A percentile compares a stretch with the other conserved stretches of the same genome.
Evolutionary conservation across 2,113 vertebrate genomes (phyloP).

Genomic region (Strix uralensis): DNA sequence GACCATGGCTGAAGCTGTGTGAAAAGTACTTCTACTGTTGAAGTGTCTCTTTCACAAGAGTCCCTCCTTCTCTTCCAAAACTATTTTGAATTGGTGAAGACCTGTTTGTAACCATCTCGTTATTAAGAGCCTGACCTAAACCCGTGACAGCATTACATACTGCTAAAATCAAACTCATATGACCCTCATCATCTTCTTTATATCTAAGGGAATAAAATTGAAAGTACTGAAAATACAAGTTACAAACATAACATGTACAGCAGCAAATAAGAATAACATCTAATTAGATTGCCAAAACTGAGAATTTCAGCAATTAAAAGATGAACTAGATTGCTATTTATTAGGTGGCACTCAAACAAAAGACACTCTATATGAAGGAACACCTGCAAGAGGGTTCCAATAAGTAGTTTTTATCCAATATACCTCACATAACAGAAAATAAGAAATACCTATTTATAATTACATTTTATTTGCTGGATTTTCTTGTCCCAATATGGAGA

Average conservation of each 20-base stretch:
- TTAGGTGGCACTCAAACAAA: background rate
- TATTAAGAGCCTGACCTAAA: background rate
- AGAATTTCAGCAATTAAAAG: background rate
- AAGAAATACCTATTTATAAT: background rate
- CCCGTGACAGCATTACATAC: conserved; percentile 63
- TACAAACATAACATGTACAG: background rate
- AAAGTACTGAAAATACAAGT: background rate
- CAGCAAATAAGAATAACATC: background rate
- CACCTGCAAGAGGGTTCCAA: background rate
- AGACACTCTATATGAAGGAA: background rate
- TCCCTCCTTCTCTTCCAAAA: background rate
- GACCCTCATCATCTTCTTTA: conserved; percentile 76
- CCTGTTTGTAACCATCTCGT: background rate
- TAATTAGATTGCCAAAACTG: background rate
- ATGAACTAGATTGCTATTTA: background rate
- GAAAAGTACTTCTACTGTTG: background rate
- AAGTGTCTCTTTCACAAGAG: background rate
- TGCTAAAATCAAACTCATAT: conserved; percentile 76
- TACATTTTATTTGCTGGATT: background rate
- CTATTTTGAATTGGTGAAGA: background rate
- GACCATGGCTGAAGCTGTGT: background rate
- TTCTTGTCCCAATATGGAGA: background rate
- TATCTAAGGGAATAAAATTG: conserved; percentile 54
- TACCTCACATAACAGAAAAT: background rate
- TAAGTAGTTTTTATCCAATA: background rate